phyloP scores from a whole-genome alignment of 2,888 invertebrate species.

The Epistrophella euchroma region DNA sequence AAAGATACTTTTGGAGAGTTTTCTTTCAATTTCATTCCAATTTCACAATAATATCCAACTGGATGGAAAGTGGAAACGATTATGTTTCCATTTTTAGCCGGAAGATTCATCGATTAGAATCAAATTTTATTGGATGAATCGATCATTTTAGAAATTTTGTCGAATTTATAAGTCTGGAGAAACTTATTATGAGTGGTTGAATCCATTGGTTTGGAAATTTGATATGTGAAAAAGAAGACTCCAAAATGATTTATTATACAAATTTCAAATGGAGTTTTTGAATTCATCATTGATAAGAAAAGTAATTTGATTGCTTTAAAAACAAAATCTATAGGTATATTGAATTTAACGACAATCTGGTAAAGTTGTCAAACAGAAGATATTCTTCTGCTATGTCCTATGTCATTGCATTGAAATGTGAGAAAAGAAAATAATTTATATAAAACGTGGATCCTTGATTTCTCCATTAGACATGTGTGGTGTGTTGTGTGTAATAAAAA shows the following conservation, averaged over 20 bases:
- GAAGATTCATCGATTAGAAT: slow-evolving; percentile 60
- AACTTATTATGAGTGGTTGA: neutral
- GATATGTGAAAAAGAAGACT: neutral
- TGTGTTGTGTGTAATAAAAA: no score
- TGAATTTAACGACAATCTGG: slow-evolving; percentile 7
- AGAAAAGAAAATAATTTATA: no score
- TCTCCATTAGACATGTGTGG: no score
- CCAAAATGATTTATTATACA: slow-evolving; percentile 20
- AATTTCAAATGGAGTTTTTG: slow-evolving; percentile 23
- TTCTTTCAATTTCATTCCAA: slow-evolving; percentile 11
- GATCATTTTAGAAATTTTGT: slow-evolving; percentile 67
- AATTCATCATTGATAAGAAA: slow-evolving; percentile 34
- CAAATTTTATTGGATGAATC: slow-evolving; percentile 61
- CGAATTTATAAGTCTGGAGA: neutral
- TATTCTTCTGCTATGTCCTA: neutral
- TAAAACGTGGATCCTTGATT: no score
- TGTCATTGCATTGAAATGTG: no score
- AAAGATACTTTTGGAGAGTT: slow-evolving; percentile 22
- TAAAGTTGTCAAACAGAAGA: slow-evolving; percentile 11
- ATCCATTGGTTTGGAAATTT: neutral
- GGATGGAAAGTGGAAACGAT: slow-evolving; percentile 63
- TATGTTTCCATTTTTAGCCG: slow-evolving; percentile 55
- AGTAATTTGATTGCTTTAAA: slow-evolving; percentile 36
- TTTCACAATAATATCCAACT: neutral
- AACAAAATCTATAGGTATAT: neutral